These are phyloP conservation scores for Notamacropus eugenii DNA, from an alignment of 2,797 vertebrate species.

Conservation along the genomic window DNA sequence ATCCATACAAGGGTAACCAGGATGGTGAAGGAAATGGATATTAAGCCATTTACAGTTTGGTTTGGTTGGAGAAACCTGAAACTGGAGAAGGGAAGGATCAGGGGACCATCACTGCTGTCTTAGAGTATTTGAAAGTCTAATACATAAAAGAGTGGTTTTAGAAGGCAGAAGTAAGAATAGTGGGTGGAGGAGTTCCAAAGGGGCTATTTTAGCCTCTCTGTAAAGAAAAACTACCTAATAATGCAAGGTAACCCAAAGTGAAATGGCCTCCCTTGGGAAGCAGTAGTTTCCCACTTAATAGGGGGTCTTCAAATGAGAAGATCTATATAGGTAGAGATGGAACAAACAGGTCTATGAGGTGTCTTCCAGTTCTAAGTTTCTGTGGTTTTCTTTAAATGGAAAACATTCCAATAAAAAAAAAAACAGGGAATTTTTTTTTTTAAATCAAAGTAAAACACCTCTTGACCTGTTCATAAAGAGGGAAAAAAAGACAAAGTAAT, in stretches of 20 bases:
- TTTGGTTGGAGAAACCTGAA: neutral
- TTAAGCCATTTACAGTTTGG: neutral
- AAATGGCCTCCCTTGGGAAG: neutral
- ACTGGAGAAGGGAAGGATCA: neutral
- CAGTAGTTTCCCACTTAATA: neutral
- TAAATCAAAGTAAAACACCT: neutral
- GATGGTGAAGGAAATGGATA: neutral
- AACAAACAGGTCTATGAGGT: neutral
- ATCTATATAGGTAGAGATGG: neutral
- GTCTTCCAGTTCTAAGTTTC: neutral
- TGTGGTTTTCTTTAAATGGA: neutral
- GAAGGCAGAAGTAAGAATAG: neutral
- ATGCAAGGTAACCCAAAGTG: neutral
- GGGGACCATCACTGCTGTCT: neutral
- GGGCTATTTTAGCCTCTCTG: neutral
- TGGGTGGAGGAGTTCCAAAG: neutral
- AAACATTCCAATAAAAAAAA: neutral
- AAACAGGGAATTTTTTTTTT: neutral
- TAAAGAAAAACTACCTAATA: neutral
- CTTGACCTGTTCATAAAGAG: conserved; percentile 20
- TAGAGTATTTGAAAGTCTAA: neutral
- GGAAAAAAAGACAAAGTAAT: neutral
- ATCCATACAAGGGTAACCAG: neutral
- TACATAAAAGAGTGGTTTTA: neutral
- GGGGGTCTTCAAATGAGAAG: neutral